These are phyloP conservation scores for Drosophila persimilis DNA, from an alignment of 1,140 invertebrate genomes.

Conservation along the genomic window DNA sequence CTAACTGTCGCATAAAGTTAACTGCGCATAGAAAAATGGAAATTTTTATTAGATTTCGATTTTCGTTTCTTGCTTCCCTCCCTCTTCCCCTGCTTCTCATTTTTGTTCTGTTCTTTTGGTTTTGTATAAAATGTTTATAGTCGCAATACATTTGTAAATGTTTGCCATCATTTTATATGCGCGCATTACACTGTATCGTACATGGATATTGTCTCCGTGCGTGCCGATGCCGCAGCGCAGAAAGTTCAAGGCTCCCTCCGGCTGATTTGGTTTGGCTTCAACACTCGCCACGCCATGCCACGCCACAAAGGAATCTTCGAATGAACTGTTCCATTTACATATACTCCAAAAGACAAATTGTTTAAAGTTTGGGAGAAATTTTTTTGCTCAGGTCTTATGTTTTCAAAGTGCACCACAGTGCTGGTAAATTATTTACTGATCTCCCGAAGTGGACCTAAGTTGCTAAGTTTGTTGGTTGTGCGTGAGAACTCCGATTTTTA, in stretches of 20 bases:
- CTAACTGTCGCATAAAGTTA: constrained; percentile 80
- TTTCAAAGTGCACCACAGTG: no score
- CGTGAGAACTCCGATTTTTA: no score
- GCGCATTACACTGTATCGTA: constrained; percentile 25
- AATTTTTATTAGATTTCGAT: constrained; percentile 79
- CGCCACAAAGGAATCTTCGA: no score
- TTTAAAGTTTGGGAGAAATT: no score
- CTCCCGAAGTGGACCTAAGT: no score
- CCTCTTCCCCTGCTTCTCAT: constrained; percentile 6
- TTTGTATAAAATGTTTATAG: constrained; percentile 67
- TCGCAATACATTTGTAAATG: constrained; percentile 71
- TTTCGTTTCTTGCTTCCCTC: constrained; percentile 30
- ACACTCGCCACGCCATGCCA: no score
- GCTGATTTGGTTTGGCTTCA: no score
- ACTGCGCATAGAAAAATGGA: constrained; percentile 76
- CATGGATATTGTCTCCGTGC: constrained; percentile 41
- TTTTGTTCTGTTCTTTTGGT: constrained; percentile 18
- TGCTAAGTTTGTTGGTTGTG: no score
- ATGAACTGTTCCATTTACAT: no score
- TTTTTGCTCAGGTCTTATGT: no score
- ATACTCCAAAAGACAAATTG: no score
- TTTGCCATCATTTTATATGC: constrained; percentile 65
- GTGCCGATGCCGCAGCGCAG: constrained; percentile 18
- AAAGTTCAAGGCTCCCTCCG: not conserved
- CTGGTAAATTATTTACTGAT: no score